Conservation (phyloP, 2,888 invertebrate species). For the Bimastos eiseni region DNA sequence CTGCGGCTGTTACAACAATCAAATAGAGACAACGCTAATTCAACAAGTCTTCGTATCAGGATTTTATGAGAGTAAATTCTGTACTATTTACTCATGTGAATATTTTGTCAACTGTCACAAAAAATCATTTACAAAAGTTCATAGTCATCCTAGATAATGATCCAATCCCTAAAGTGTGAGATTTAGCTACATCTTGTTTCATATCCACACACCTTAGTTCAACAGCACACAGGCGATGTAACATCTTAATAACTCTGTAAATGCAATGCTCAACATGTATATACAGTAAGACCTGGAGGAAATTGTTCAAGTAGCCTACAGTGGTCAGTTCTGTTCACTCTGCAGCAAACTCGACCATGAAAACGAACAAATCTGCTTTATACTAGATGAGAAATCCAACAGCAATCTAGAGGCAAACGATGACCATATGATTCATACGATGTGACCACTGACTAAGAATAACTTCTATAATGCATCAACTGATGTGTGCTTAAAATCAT, state of each 20-base stretch:
- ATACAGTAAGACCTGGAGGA: not conserved
- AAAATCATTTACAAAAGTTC: too few species aligned
- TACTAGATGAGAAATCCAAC: not conserved
- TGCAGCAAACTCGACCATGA: not conserved
- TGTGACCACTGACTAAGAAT: too few species aligned
- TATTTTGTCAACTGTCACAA: not conserved
- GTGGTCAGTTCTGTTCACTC: not conserved
- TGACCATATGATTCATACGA: not conserved
- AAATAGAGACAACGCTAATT: not conserved
- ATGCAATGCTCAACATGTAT: too few species aligned
- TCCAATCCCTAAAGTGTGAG: too few species aligned
- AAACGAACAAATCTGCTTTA: not conserved
- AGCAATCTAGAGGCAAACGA: not conserved
- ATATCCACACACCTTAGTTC: too few species aligned
- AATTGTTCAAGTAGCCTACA: not conserved
- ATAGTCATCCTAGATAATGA: too few species aligned
- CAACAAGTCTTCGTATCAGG: not conserved
- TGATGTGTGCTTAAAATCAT: too few species aligned
- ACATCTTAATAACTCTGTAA: too few species aligned
- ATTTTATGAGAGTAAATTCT: not conserved
- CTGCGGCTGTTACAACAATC: constrained; percentile 75
- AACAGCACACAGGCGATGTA: too few species aligned
- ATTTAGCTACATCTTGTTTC: too few species aligned
- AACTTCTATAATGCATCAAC: too few species aligned
- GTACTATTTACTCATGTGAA: not conserved